Evolutionary conservation across 30 jellyfish, hydroid and myxozoan species (phyloP), one percentile per base, ranked within the genome.

Genomic region (Clytia hemisphaerica): DNA sequence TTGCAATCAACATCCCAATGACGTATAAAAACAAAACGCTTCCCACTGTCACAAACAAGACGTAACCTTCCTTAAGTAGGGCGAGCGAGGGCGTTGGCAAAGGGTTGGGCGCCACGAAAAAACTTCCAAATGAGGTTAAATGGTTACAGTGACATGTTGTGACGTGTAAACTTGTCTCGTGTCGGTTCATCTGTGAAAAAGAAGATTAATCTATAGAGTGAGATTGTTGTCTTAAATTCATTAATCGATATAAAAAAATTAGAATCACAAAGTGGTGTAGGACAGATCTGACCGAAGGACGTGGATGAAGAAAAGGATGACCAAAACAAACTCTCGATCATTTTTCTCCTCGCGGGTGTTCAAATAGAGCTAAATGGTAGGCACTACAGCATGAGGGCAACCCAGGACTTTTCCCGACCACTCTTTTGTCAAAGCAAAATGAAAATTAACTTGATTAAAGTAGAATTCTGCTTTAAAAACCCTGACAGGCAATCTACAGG

Each of bases 51-150:
- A 79, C 92, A 19, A 87, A 72, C 46, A 78, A 62, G 10, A 79
- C 94, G 32, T 68, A 87, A 25, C 97, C 97, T 16, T 73, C 75
- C 60, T 71, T 57, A 44, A 87, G 80, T 92, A 87, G 62, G 32
- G 83, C 97, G 16, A 83, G 83, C 1, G 92, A 72, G 26, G 88
- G 88, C 27, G 97, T 77, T 29, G 97, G 97, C 1, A 87, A 57
- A 10, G 92, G 84, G 32, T 60, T 78, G 19, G 97, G 97, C 28
- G 83, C 82, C 30, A 87, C 97, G 71, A 45, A 78, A 72, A 87
- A 87, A 4, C 97, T 94, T 4, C 97, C 97, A 62, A 87, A 87
- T 49, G 97, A 60, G 21, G 97, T 76, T 64, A 87, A 45, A 60
- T 87, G 97, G 40, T 67, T 78, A 51, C 93, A 76, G 49, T 79